phyloP scores from a whole-genome alignment of 2,888 invertebrate species.

The Lasioglossum villosulum region DNA sequence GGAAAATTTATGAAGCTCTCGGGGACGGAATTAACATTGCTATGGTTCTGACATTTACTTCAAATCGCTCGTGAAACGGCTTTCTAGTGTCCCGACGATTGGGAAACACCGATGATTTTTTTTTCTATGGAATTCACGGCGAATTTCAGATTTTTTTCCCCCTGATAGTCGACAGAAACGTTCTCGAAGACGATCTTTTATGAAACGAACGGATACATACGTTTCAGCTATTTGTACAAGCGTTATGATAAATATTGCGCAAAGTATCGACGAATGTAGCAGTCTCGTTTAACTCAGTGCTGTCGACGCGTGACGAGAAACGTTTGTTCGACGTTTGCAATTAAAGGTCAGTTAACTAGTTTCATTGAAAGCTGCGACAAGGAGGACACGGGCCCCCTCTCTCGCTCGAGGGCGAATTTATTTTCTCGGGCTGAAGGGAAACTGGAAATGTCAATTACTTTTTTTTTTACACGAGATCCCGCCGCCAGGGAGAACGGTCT shows the following conservation, averaged over 20 bases:
- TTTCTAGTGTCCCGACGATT: conserved; percentile 14
- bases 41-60: conserved; percentile 21
- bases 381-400: background rate
- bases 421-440: background rate
- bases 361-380: background rate
- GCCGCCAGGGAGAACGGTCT: background rate
- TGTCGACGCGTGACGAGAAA: conserved; percentile 8
- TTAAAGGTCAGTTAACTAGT: background rate
- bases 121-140: background rate
- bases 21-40: conserved; percentile 12
- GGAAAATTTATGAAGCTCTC: conserved; percentile 25
- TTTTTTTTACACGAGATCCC: background rate
- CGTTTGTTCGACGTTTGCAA: conserved; percentile 4
- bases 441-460: conserved; percentile 10
- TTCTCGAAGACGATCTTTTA: background rate
- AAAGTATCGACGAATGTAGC: background rate
- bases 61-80: conserved; percentile 9
- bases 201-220: background rate
- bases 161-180: background rate
- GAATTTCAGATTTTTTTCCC: background rate
- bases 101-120: background rate
- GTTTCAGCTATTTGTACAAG: background rate
- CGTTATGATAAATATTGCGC: background rate
- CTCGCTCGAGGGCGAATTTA: background rate
- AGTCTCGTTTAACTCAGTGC: background rate